A percentile compares a stretch with the other conserved stretches of the same genome.
phyloP scores from a whole-genome alignment of 2,797 vertebrate species.

The Dallia pectoralis region DNA sequence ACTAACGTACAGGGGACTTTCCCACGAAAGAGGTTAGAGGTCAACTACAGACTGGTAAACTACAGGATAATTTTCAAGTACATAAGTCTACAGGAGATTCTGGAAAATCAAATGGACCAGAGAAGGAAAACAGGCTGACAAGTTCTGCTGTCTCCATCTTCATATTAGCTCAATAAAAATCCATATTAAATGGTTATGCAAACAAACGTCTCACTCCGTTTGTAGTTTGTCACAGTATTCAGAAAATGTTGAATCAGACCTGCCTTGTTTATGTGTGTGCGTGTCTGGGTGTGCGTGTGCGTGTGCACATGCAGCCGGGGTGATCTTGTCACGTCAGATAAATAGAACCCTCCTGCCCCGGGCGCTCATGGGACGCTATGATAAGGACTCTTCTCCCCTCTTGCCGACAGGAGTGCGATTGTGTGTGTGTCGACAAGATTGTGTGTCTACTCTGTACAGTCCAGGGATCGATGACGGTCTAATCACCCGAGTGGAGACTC shows the following conservation, averaged over 20 bases:
- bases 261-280: neutral
- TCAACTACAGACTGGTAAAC: neutral
- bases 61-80: no score
- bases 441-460: conserved; percentile 27
- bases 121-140: neutral
- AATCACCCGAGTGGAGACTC: conserved; percentile 64
- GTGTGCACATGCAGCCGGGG: conserved; percentile 15
- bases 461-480: conserved; percentile 64
- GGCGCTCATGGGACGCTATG: conserved; percentile 63
- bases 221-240: neutral
- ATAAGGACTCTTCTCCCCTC: conserved; percentile 61
- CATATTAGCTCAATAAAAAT: neutral
- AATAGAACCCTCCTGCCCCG: conserved; percentile 49
- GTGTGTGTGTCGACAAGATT: conserved; percentile 32
- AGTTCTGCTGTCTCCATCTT: no score
- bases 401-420: neutral
- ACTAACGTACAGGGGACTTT: no score
- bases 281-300: conserved; percentile 12
- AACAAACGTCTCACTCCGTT: neutral
- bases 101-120: neutral
- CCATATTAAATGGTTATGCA: neutral
- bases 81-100: neutral
- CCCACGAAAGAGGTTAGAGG: neutral
- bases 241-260: neutral
- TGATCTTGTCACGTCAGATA: conserved; percentile 62